Base-by-base conservation (phyloP, 1,140 invertebrate species). In the Apolygus lucorum region DNA sequence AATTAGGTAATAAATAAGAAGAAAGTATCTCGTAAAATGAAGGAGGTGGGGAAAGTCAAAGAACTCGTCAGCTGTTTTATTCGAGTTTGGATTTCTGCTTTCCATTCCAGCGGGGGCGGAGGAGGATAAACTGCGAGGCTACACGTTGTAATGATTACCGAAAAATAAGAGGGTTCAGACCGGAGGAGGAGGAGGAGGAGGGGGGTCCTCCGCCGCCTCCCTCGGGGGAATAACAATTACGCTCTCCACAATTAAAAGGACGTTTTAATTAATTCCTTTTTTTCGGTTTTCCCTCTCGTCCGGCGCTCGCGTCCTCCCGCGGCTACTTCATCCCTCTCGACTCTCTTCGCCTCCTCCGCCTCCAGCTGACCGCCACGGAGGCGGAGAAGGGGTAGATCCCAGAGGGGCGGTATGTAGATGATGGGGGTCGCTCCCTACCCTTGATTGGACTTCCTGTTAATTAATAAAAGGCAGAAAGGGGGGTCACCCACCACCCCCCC, bases 381-480 rank as follows among this genome's bases (percentile, higher is more conserved):
- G 28, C 14, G 64, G 64, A 34, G 64, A 17, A 28, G 29, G 11
- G 64, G 29, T 17, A 63, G 17, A 66, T 66, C 64, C 64, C 64
- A 66, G 26, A 29, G 64, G 64, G 28, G 27, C 27, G 64, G 64
- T 66, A 66, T 66, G 64, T 34, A 66, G 64, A 66, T 66, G 64
- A 66, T 66, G 64, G 27, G 64, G 29, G n/a, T 28, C 14, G 62
- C 29, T 66, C 26, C 26, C 28, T n/a, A 65, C 27, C 63, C 69
- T 70, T 70, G 69, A 70, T 70, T 70, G 63, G 69, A 63, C 69
- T 65, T 64, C 62, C 42, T 63, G 69, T 70, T 70, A 70, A 70
- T 70, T 70, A 65, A 70, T 70, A 70, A 70, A 70, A 64, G 59
- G 64, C 28, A 17, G 28, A 59, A 4, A 22, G 54, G 54, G 22